These are phyloP conservation scores for Axinella damicornis DNA, from an alignment of 37 sponge, comb jelly and placozoan genomes.

Conservation along the genomic window DNA sequence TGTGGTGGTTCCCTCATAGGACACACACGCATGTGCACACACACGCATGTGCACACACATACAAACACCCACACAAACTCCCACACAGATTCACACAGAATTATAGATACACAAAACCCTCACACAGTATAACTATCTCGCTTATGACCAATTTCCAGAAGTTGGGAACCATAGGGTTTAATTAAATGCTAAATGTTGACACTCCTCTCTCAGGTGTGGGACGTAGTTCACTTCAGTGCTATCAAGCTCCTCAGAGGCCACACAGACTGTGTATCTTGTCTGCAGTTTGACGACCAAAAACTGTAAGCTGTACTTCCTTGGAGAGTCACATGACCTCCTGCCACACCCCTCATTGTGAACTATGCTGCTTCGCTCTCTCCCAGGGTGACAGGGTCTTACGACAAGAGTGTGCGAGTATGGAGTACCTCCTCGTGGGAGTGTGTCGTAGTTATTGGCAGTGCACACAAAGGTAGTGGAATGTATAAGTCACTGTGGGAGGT, in stretches of 20 bases:
- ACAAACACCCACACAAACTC: no score
- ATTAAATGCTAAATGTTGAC: no score
- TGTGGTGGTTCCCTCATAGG: no score
- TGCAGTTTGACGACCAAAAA: conserved; percentile 53
- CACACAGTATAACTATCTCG: no score
- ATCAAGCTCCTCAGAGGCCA: conserved; percentile 65
- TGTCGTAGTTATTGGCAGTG: conserved; percentile 51
- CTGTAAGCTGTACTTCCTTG: conserved; percentile 62
- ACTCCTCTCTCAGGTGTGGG: conserved; percentile 72
- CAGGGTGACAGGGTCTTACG: conserved; percentile 87
- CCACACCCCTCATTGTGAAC: no score
- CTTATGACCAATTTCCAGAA: no score
- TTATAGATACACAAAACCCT: no score
- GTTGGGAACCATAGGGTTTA: no score
- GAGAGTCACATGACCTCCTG: neutral
- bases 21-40: no score
- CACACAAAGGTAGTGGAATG: conserved; percentile 45
- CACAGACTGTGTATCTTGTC: conserved; percentile 77
- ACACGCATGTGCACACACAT: no score
- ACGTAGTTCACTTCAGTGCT: conserved; percentile 53
- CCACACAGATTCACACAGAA: no score
- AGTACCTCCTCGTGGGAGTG: conserved; percentile 60
- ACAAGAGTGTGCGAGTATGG: conserved; percentile 82
- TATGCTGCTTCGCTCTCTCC: neutral
- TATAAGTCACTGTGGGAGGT: no score